These are phyloP conservation scores for Cossypha dichroa DNA, from an alignment of 2,797 vertebrate genomes.

Conservation along the genomic window DNA sequence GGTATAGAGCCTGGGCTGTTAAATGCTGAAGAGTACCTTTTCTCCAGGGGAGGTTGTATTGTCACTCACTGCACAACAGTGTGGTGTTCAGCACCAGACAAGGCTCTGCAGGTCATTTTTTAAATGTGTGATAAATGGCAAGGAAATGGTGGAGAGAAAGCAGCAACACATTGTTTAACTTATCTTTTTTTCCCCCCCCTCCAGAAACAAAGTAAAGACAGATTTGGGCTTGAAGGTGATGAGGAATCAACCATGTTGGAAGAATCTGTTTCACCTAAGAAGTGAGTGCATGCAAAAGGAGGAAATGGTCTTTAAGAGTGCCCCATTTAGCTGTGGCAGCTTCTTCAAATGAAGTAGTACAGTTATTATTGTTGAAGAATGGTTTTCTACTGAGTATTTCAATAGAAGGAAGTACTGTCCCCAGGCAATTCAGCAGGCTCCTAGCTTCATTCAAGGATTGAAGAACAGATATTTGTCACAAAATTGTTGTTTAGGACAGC, in stretches of 20 bases:
- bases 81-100: neutral
- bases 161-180: neutral
- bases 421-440: neutral
- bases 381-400: neutral
- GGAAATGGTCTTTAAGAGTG: neutral
- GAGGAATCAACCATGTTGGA: constrained; percentile 98
- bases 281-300: constrained; percentile 76
- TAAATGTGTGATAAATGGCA: neutral
- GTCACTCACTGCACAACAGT: neutral
- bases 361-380: neutral
- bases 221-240: constrained; percentile 96
- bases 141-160: neutral
- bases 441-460: neutral
- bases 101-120: neutral
- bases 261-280: constrained; percentile 97
- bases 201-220: constrained; percentile 98
- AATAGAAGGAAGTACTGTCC: neutral
- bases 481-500: neutral
- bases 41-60: neutral
- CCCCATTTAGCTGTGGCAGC: neutral
- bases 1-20: neutral
- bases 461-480: neutral
- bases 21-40: neutral
- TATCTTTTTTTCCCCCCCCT: neutral
- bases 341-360: neutral